Evolutionary conservation across 2,888 invertebrate genomes (phyloP), one percentile per base, ranked within the genome.

Genomic region (Cyaniris semiargus): DNA sequence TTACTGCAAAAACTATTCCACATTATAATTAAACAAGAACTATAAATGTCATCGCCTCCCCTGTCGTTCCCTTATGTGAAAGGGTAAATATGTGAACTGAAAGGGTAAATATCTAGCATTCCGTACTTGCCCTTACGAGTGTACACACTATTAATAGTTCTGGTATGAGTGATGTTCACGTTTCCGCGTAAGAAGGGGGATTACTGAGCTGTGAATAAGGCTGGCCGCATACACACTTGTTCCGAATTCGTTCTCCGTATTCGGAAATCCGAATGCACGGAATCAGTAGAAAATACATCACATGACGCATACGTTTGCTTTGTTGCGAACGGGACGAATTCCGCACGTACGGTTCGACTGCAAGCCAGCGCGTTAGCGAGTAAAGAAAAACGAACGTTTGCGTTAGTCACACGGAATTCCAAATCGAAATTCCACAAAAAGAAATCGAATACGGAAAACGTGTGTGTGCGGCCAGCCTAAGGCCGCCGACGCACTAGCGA

Each of bases 61-160:
- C 27, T 31, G 66, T 31, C 66, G 27, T 31, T 66, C 66, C 66
- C 66, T 66, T 66, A 66, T 66, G 27, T 66, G 27, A 66, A 66
- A 66, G 66, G 66, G 66, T 66, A 66, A 66, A 66, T 66, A 27
- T 66, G 66, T 23, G 13, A 58, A 48, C 13, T 66, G 10, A 66
- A 66, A 66, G 60, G 60, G 60, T 66, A 66, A 66, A 66, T 27
- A 66, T 27, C 23, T 66, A 23, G 60, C 66, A 66, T 66, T 66
- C 66, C 66, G 13, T 66, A 66, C 66, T 31, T 66, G 66, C 66
- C 66, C 66, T 66, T 66, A 27, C 18, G 15, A 15, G 27, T 6
- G 27, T 66, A 66, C 27, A 31, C 66, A 66, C 66, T 66, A 66
- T 66, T 66, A 66, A 66, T 66, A 66, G 66, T 27, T 27, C 3